Evolutionary conservation across 2,797 vertebrate genomes (phyloP).

Genomic region (Artibeus jamaicensis): DNA sequence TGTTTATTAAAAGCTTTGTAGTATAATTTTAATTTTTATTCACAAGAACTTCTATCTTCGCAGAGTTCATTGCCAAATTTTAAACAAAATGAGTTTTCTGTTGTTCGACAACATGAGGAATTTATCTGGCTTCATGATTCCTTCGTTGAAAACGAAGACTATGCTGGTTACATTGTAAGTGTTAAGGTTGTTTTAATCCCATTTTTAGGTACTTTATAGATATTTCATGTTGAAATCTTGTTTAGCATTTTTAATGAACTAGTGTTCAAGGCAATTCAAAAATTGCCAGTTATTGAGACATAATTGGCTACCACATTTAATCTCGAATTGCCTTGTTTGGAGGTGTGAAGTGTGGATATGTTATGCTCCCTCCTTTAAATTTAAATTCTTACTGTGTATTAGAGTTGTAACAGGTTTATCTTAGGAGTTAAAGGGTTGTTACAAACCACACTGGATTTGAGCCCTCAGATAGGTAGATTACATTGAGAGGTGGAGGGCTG

Average conservation of each 20-base stretch:
- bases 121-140: slow-evolving; percentile 99
- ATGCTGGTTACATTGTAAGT: slow-evolving; percentile 98
- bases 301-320: background rate
- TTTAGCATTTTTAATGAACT: slow-evolving; percentile 17
- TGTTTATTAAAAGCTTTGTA: slow-evolving; percentile 32
- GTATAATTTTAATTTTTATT: slow-evolving; percentile 15
- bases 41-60: slow-evolving; percentile 51
- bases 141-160: slow-evolving; percentile 98
- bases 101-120: slow-evolving; percentile 98
- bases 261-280: background rate
- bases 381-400: slow-evolving; percentile 2
- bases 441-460: background rate
- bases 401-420: background rate
- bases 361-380: background rate
- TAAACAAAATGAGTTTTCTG: slow-evolving; percentile 99
- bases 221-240: slow-evolving; percentile 10
- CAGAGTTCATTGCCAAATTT: slow-evolving; percentile 98
- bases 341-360: background rate
- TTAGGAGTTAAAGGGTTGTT: background rate
- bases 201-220: slow-evolving; percentile 27
- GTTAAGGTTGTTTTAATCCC: slow-evolving; percentile 42
- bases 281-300: background rate
- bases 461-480: background rate
- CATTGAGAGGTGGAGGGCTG: background rate
- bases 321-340: background rate